Base-by-base conservation (phyloP, 2,797 vertebrate genomes). In the Cercopithecus petaurista region DNA sequence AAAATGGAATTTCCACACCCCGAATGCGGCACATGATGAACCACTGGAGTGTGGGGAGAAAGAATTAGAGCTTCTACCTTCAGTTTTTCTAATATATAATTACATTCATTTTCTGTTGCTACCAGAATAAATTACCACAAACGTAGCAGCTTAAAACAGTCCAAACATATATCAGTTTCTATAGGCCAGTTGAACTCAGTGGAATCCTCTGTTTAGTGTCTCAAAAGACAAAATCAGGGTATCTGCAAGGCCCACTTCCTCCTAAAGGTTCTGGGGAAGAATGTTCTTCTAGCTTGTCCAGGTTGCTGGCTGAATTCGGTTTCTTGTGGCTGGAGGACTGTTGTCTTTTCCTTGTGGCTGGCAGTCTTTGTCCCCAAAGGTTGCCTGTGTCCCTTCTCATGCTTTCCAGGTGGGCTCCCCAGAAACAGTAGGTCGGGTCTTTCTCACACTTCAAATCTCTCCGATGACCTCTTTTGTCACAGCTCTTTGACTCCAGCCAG, bases 121-220 rank as follows among this genome's bases (percentile, higher is more conserved):
- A 24, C 33, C 21, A 1, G 75, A 86, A 93, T 88, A 95, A 86
- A 89, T 77, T 13, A 75, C 73, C 86, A 94, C 82, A 93, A 86
- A 80, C 9, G 4, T n/a, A 59, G 26, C 67, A 73, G 14, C 46
- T 91, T 91, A 81, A 90, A 85, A 83, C 52, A 88, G 67, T 15
- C 57, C 30, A 72, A 87, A 87, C 39, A 14, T 73, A 48, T 43
- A 55, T 91, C 84, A 50, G 43, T 55, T 84, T 92, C 92, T 93
- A 28, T 46, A 85, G 30, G 43, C 70, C 76, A 26, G 33, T 22
- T 83, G 39, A 43, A 76, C 48, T 79, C 61, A 33, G 46, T 22
- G 30, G 39, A 36, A 48, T 70, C 39, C 64, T 76, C 88, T 55
- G 4, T 36, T 81, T 81, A 80, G 46, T 43, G 28, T 88, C 93